Percentiles rank a stretch among this genome's conserved stretches.
Conservation (phyloP, 2,888 invertebrate genomes). For the Campopleginae sp. region DNA sequence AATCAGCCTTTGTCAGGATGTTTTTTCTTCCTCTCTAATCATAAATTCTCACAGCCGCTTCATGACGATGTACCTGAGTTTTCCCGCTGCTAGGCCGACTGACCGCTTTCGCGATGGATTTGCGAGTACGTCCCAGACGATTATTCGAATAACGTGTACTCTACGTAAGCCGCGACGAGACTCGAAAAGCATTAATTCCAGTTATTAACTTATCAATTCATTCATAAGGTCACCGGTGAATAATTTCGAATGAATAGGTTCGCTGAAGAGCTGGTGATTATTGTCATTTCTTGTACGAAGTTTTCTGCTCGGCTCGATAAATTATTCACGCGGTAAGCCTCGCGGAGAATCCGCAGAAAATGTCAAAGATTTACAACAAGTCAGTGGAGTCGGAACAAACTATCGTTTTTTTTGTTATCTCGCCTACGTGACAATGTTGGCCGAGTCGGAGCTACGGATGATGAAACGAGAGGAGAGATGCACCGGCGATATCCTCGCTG, state of each 20-base stretch:
- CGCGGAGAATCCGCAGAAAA: neutral
- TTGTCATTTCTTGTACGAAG: neutral
- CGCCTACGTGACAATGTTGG: constrained; percentile 12
- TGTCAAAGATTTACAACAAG: constrained; percentile 2
- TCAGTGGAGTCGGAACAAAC: neutral
- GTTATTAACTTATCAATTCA: neutral
- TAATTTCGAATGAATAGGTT: constrained; percentile 1
- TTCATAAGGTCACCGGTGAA: neutral
- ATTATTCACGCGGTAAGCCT: neutral
- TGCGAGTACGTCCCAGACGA: neutral
- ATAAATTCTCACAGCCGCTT: constrained; percentile 11
- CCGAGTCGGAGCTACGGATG: neutral
- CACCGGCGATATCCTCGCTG: constrained; percentile 23
- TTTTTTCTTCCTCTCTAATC: constrained; percentile 23
- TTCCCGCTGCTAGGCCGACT: neutral
- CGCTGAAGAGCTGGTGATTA: neutral
- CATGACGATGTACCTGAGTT: constrained; percentile 4
- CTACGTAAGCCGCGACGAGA: neutral
- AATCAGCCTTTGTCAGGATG: constrained; percentile 45
- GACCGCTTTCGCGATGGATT: neutral
- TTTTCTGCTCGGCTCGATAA: neutral
- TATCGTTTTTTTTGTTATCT: neutral
- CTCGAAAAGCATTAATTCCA: neutral
- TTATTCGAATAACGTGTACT: neutral
- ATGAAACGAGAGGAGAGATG: constrained; percentile 20